phyloP scores from a whole-genome alignment of 2,888 invertebrate species.

The Pseudococcus viburni region DNA sequence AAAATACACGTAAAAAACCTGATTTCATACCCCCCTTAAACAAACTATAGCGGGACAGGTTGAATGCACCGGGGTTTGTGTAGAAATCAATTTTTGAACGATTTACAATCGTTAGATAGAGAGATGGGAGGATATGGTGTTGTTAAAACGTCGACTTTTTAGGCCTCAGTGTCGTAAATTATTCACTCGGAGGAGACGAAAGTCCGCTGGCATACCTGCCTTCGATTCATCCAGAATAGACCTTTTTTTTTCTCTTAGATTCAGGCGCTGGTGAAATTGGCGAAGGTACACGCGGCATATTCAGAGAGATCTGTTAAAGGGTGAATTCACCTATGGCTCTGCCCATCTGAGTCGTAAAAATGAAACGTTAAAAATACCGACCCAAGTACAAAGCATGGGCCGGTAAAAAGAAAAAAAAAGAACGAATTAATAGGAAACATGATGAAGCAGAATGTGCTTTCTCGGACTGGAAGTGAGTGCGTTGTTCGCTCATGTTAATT shows the following conservation, averaged over 20 bases:
- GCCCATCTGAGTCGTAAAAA: constrained; percentile 4
- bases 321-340: not conserved
- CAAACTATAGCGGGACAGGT: not conserved
- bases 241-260: not conserved
- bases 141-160: not conserved
- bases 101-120: not conserved
- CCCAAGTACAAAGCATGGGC: constrained; percentile 24
- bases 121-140: not conserved
- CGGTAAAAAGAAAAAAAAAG: constrained; percentile 3
- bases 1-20: too few relatives aligned
- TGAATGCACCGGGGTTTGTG: not conserved
- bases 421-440: constrained; percentile 46
- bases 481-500: constrained; percentile 40
- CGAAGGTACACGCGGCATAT: not conserved
- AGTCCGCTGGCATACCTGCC: not conserved
- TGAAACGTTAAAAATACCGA: constrained; percentile 37
- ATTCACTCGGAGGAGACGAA: not conserved
- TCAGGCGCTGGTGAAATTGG: not conserved
- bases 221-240: not conserved
- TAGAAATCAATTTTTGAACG: constrained; percentile 26
- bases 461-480: not conserved
- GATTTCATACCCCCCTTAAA: too few relatives aligned
- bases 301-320: not conserved
- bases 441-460: constrained; percentile 41
- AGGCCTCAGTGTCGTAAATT: not conserved